Evolutionary conservation across 2,888 invertebrate species (phyloP).

Genomic region (Amphiduros pacificus): DNA sequence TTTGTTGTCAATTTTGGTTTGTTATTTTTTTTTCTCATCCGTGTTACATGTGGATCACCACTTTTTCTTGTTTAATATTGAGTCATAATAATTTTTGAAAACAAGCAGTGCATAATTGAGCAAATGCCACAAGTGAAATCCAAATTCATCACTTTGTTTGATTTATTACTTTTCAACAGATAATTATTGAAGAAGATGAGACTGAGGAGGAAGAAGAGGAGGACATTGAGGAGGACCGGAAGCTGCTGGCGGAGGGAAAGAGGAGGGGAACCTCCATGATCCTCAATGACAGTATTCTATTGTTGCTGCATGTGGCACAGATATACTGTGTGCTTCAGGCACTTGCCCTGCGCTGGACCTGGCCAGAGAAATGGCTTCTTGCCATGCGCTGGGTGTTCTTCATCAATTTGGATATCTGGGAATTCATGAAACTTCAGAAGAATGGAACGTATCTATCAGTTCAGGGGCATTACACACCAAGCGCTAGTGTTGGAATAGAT

Average conservation of each 20-base stretch:
- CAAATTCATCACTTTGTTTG: no score
- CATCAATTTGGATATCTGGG: conserved; percentile 51
- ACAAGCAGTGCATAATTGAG: background rate
- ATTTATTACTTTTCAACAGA: no score
- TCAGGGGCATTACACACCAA: conserved; percentile 40
- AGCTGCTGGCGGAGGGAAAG: conserved; percentile 36
- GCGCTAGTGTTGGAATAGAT: conserved; percentile 33
- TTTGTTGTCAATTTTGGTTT: no score
- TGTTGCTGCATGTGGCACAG: conserved; percentile 44
- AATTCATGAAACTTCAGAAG: conserved; percentile 41
- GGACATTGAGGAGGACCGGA: conserved; percentile 29
- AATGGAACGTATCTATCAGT: conserved; percentile 38
- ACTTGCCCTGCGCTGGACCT: conserved; percentile 50
- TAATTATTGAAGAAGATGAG: no score
- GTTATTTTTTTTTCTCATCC: no score
- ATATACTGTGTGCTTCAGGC: conserved; percentile 48
- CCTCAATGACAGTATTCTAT: conserved; percentile 39
- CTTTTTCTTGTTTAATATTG: no score
- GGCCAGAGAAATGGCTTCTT: conserved; percentile 41
- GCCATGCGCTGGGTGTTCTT: conserved; percentile 40
- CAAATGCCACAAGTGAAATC: background rate
- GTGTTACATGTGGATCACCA: no score
- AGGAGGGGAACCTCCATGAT: conserved; percentile 42
- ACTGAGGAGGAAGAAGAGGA: conserved; percentile 8
- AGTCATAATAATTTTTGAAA: background rate